Conservation (phyloP, 2,797 vertebrate species). For the Silurus aristotelis region DNA sequence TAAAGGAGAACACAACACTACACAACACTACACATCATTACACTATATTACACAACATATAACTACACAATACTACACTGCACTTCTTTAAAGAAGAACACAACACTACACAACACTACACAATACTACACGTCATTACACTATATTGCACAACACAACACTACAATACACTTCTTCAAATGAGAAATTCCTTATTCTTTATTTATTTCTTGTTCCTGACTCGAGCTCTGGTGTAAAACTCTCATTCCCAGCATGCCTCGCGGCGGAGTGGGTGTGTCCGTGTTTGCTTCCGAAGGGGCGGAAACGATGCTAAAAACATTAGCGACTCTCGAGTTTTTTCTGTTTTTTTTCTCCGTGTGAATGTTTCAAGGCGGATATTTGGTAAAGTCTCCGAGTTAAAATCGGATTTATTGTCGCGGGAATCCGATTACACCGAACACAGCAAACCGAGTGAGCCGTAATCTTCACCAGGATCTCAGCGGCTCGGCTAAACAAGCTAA, state of each 20-base stretch:
- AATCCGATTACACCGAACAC: neutral
- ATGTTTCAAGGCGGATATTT: neutral
- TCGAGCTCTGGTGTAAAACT: slow-evolving; percentile 11
- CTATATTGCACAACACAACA: too few species aligned
- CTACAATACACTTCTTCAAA: too few species aligned
- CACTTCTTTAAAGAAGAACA: too few species aligned
- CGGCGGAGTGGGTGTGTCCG: neutral
- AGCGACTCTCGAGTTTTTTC: neutral
- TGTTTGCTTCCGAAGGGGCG: slow-evolving; percentile 33
- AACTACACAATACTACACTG: too few species aligned
- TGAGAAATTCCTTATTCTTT: too few species aligned
- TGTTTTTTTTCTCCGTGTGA: neutral
- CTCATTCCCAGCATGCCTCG: slow-evolving; percentile 41
- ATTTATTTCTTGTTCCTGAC: too few species aligned
- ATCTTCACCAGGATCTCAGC: neutral
- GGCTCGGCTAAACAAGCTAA: slow-evolving; percentile 20
- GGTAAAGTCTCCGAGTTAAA: neutral
- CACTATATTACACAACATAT: too few species aligned
- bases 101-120: too few species aligned
- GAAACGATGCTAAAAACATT: slow-evolving; percentile 61
- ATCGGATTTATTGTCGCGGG: neutral
- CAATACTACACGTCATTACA: too few species aligned
- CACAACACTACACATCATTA: too few species aligned
- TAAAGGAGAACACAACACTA: too few species aligned
- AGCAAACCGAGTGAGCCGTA: neutral